phyloP scores from a whole-genome alignment of 2,113 vertebrate species.

The Protobothrops flavoviridis region DNA sequence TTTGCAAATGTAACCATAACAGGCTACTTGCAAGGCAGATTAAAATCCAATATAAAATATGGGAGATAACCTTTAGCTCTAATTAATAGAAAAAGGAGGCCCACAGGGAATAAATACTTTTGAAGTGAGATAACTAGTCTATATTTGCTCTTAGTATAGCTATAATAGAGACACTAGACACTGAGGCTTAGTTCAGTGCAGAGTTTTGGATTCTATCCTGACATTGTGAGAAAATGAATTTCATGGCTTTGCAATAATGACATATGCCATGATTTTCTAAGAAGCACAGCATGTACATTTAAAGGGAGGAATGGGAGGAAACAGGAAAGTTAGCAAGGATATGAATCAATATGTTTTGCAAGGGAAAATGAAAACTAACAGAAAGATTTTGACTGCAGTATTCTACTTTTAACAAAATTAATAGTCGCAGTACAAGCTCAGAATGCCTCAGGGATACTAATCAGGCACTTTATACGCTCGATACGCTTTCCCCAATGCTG shows the following conservation, averaged over 20 bases:
- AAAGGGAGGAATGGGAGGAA: neutral
- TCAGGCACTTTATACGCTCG: constrained; percentile 9
- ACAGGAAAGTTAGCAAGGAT: neutral
- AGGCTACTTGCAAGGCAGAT: neutral
- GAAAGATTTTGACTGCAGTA: neutral
- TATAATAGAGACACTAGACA: neutral
- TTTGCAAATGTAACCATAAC: neutral
- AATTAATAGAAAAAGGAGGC: neutral
- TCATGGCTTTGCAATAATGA: constrained; percentile 22
- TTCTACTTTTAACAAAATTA: neutral
- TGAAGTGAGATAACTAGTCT: neutral
- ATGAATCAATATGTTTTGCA: constrained; percentile 4
- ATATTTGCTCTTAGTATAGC: neutral
- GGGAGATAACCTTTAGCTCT: neutral
- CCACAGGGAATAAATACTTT: neutral
- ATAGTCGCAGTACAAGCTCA: neutral
- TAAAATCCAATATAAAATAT: neutral
- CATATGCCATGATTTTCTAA: constrained; percentile 20
- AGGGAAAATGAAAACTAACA: neutral
- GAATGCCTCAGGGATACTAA: neutral
- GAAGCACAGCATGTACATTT: neutral
- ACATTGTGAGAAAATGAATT: constrained; percentile 19
- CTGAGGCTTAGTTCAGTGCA: neutral
- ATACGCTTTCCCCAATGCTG: neutral
- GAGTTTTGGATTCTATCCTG: constrained; percentile 1